Evolutionary conservation across 2,888 invertebrate species (phyloP), one percentile per base, ranked within the genome.

Genomic region (Periphyllus acericola): DNA sequence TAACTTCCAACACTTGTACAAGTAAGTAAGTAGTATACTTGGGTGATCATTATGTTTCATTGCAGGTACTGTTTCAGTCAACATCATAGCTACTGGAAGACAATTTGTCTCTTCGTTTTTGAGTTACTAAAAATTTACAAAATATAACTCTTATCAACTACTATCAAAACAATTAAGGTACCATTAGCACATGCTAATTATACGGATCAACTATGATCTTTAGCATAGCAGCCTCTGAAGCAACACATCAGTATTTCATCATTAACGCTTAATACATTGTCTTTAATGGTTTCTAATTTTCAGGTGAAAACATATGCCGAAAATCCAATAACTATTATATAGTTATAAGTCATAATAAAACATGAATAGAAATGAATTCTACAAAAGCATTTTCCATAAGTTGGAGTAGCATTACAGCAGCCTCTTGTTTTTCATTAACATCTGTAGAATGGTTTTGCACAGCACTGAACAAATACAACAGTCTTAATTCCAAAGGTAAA

Each of bases 191-290:
- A 98, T 94, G 90, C 96, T 95, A 91, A 98, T 96, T 90, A 99
- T 95, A 29, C 93, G 93, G 90, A 96, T 95, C n/a, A 99, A 92
- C 91, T 99, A 97, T 8, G 96, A 94, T 90, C 98, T 94, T 89
- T 99, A 93, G 92, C 95, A 98, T 94, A 9, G 98, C 98, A 82
- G 98, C 94, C 93, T 99, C 99, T n/a, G 99, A 96, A 68, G 96
- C 96, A 84, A 98, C 96, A 92, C 95, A 71, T 93, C 94, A n/a
- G n/a, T 91, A 96, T 96, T 90, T 96, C 96, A 92, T 96, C 95
- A 91, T 97, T 97, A 36, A 99, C 94, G 68, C 96, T 95, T 89
- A 99, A 93, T 84, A 99, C 94, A 92, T 98, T 97, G 91, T 96
- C 95, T 91, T 98, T 95, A 99, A 93, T 91, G 96, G 96, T 72